Evolutionary conservation across 2,797 vertebrate species (phyloP).

Genomic region (Tiaroga cobitis): DNA sequence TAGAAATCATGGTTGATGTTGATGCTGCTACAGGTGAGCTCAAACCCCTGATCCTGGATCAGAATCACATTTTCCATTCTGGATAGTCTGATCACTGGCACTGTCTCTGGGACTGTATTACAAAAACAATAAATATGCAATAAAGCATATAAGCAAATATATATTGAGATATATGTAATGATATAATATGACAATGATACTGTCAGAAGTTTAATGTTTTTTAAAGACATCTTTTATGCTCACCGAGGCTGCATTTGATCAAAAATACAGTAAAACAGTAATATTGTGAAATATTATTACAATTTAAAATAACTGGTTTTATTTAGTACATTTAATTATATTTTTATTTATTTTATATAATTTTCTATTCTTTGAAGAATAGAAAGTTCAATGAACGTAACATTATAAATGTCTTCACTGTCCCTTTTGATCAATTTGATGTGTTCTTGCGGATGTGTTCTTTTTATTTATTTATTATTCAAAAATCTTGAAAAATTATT

Average conservation of each 20-base stretch:
- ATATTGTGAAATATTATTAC: neutral
- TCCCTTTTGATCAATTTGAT: neutral
- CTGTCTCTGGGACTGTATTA: slow-evolving; percentile 82
- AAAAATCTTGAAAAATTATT: neutral
- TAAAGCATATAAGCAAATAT: slow-evolving; percentile 10
- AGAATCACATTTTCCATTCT: slow-evolving; percentile 82
- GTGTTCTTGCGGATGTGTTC: neutral
- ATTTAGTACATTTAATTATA: neutral
- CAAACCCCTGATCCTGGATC: slow-evolving; percentile 86
- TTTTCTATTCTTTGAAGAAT: neutral
- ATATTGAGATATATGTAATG: neutral
- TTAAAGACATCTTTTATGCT: neutral
- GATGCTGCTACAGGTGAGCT: slow-evolving; percentile 82
- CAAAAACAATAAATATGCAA: slow-evolving; percentile 3
- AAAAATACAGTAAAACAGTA: neutral
- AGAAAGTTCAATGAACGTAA: neutral
- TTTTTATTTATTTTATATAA: neutral
- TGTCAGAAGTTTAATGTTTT: neutral
- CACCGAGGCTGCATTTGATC: neutral
- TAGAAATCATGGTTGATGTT: slow-evolving; percentile 87
- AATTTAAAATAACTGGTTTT: neutral
- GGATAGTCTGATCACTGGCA: slow-evolving; percentile 82
- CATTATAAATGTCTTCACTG: neutral
- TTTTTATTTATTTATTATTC: neutral
- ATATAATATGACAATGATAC: slow-evolving; percentile 1